A percentile compares a stretch with the other conserved stretches of the same genome.
phyloP scores from a whole-genome alignment of 2,113 vertebrate species.

The Melanerpes aurifrons region DNA sequence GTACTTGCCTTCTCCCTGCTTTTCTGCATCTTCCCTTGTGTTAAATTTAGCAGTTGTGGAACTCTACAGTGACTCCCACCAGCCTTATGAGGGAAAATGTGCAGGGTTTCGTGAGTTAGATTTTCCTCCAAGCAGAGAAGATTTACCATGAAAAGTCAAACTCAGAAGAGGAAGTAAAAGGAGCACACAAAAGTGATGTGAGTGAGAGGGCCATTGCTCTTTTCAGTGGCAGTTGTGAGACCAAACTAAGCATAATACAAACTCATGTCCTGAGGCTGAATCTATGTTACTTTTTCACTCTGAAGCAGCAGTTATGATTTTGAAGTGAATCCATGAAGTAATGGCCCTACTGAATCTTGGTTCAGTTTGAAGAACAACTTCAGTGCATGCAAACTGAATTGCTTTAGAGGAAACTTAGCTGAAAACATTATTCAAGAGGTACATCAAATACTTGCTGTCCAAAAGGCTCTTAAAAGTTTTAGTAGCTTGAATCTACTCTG shows the following conservation, averaged over 20 bases:
- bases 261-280: neutral
- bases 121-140: neutral
- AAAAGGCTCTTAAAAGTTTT: neutral
- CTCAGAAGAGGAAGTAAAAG: neutral
- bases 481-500: neutral
- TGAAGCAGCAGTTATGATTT: neutral
- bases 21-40: neutral
- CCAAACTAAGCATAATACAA: neutral
- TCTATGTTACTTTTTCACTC: neutral
- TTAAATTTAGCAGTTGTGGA: slow-evolving; percentile 5
- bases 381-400: neutral
- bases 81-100: neutral
- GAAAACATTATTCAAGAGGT: neutral
- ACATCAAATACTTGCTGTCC: neutral
- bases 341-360: neutral
- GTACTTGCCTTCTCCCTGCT: neutral
- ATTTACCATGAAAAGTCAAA: neutral
- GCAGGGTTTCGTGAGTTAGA: neutral
- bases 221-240: neutral
- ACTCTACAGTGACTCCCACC: neutral
- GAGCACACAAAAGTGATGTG: neutral
- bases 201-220: neutral
- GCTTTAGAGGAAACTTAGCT: neutral
- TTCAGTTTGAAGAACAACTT: neutral
- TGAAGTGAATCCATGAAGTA: neutral